Evolutionary conservation across 92 coral and sea anemone genomes (phyloP).

Genomic region (Actinostola sp.): DNA sequence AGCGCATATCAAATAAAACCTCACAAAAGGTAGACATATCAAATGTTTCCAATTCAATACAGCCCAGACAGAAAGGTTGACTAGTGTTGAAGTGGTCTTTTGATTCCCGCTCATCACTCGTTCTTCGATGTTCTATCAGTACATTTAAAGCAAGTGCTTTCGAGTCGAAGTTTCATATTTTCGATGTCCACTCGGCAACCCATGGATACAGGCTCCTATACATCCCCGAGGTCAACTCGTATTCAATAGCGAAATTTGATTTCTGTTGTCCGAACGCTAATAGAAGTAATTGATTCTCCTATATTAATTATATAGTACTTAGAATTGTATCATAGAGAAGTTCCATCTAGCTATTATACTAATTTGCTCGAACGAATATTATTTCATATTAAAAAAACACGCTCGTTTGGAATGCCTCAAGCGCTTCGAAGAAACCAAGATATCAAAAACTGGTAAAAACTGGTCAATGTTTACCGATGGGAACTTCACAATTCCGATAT

Average conservation of each 20-base stretch:
- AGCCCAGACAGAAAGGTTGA: slow-evolving; percentile 64
- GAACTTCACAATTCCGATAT: neutral
- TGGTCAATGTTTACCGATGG: neutral
- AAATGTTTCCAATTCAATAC: slow-evolving; percentile 63
- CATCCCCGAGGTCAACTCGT: slow-evolving; percentile 56
- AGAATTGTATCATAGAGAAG: neutral
- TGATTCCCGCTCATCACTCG: slow-evolving; percentile 4
- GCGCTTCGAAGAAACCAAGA: neutral
- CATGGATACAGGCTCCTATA: neutral
- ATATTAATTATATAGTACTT: slow-evolving; percentile 58
- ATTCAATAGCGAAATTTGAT: slow-evolving; percentile 43
- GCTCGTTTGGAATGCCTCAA: neutral
- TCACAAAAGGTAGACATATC: slow-evolving; percentile 92
- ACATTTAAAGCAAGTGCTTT: neutral
- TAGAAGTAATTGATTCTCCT: slow-evolving; percentile 62
- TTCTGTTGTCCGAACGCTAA: slow-evolving; percentile 49
- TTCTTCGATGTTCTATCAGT: neutral
- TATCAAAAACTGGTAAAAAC: neutral
- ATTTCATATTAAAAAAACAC: neutral
- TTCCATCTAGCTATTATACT: neutral
- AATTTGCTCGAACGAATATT: neutral
- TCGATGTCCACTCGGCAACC: neutral
- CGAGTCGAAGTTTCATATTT: neutral
- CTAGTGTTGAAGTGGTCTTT: neutral
- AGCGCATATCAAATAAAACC: slow-evolving; percentile 63